Evolutionary conservation across 2,888 invertebrate genomes (phyloP), one percentile per base, ranked within the genome.

Genomic region (Hydropsyche betteni): DNA sequence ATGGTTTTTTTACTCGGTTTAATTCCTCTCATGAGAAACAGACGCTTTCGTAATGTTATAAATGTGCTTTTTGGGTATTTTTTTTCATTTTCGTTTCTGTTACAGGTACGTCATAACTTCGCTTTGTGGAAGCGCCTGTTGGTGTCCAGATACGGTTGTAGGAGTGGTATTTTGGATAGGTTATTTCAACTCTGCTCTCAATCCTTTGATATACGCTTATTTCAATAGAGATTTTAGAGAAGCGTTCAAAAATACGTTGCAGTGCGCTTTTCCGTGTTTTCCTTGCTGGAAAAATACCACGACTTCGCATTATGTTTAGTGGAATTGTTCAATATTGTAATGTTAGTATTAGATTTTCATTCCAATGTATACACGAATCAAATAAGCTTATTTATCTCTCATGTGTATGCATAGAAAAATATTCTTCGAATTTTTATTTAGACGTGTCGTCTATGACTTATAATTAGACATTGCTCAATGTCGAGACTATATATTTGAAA

Each of bases 161-260:
- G 94, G 95, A 10, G 91, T 94, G 24, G 90, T 98, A 14, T 98
- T 98, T 88, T 98, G 98, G 98, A 94, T 98, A 81, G 98, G 99
- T 77, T 99, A 99, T 88, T 95, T 96, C 88, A 98, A 98, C 86
- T 96, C 96, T 12, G 95, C 96, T 72, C 88, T 98, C 76, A 98
- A 98, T 85, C 98, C 98, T 0, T 88, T 98, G 80, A 96, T 98
- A 82, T 97, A 97, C 86, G 97, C 97, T 79, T 97, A 96, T 85
- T 97, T 97, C 88, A 97, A 97, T 86, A 90, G 96, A 61, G 98
- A 99, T 85, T 98, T 99, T 85, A 91, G 98, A 84, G 95, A 96
- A 85, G 98, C 98, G 78, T 98, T 98, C 87, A 95, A 94, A 85
- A 94, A 95, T 84, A 96, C 96, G 53, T 88, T 96, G 79, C 91